Conservation (phyloP, 23 tunicate genomes). For the Pegea sp. region DNA sequence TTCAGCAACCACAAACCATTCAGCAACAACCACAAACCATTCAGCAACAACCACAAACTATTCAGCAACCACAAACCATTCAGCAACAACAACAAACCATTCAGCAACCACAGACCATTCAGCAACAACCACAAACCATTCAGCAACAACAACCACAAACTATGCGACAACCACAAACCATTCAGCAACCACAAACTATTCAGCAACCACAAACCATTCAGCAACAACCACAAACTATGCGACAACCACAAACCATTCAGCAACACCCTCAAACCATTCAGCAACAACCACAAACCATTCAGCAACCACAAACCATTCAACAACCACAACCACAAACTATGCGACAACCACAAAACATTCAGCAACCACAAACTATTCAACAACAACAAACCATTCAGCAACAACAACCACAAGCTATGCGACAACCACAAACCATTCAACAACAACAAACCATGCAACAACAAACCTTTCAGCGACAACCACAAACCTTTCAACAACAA, state of each 20-base stretch:
- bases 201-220: background rate
- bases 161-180: background rate
- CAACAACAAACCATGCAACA: no score
- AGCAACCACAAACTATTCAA: no score
- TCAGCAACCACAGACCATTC: background rate
- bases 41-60: background rate
- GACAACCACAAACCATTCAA: no score
- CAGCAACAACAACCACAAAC: background rate
- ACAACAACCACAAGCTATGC: no score
- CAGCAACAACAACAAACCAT: background rate
- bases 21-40: background rate
- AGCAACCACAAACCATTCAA: constrained; percentile 2
- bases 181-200: background rate
- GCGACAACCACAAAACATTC: no score
- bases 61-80: background rate
- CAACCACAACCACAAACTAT: constrained; percentile 7
- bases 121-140: background rate
- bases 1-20: background rate
- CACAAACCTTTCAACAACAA: constrained; percentile 12
- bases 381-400: no score
- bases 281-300: constrained; percentile 1
- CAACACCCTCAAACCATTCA: background rate
- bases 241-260: background rate
- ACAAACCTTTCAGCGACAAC: no score
- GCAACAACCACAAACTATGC: background rate